Evolutionary conservation across 2,888 invertebrate genomes (phyloP).

Genomic region (Dione vanillae): DNA sequence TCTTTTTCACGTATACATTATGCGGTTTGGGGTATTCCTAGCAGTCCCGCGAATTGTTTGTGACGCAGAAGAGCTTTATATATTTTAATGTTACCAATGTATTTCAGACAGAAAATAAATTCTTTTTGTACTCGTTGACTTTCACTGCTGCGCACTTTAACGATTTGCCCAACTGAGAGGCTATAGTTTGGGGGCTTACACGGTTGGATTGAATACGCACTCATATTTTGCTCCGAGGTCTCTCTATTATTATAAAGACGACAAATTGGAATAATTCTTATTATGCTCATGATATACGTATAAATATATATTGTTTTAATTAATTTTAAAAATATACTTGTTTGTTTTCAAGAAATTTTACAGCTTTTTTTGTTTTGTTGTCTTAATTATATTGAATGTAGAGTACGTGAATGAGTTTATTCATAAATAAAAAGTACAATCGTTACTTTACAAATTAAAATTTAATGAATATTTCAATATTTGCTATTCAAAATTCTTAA

Average conservation of each 20-base stretch:
- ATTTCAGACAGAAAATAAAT: constrained; percentile 24
- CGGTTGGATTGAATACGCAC: constrained; percentile 8
- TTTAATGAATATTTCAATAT: constrained; percentile 7
- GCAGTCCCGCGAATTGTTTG: constrained; percentile 14
- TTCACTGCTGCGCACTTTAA: constrained; percentile 21
- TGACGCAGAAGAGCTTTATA: constrained; percentile 16
- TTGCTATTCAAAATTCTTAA: background rate
- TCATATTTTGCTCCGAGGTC: constrained; percentile 8
- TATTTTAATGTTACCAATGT: constrained; percentile 21
- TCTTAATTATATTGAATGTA: constrained; percentile 18
- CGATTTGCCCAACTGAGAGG: constrained; percentile 24
- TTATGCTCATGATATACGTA: constrained; percentile 25
- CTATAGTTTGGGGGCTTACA: constrained; percentile 23
- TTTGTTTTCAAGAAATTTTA: background rate
- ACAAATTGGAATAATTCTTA: constrained; percentile 26
- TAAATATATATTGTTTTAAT: constrained; percentile 25
- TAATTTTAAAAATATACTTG: constrained; percentile 16
- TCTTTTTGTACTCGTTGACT: constrained; percentile 29
- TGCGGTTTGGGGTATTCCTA: constrained; percentile 47
- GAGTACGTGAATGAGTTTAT: constrained; percentile 2
- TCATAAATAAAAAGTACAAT: background rate
- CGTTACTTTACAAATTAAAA: background rate
- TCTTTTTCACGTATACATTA: constrained; percentile 58
- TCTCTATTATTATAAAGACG: constrained; percentile 21
- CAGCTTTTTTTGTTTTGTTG: constrained; percentile 12